A percentile compares a stretch with the other conserved stretches of the same genome.
phyloP scores from a whole-genome alignment of 2,113 vertebrate species.

The Tragelaphus buxtoni region DNA sequence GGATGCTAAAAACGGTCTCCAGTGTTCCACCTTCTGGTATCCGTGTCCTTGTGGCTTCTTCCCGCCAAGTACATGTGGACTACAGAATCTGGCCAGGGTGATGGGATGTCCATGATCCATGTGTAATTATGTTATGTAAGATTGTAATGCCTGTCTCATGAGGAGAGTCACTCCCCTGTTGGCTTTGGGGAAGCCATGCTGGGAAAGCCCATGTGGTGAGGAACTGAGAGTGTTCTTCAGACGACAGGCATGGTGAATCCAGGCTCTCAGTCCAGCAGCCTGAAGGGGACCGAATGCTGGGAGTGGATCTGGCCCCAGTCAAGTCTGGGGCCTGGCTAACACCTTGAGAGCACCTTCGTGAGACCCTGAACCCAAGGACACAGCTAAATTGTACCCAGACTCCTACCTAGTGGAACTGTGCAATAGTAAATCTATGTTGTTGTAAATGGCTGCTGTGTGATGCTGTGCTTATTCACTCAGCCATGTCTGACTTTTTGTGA shows the following conservation, averaged over 20 bases:
- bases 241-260: background rate
- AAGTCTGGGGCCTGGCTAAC: background rate
- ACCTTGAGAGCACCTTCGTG: background rate
- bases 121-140: background rate
- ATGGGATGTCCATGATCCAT: background rate
- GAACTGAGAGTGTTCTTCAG: background rate
- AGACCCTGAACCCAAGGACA: background rate
- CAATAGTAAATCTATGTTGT: background rate
- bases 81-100: background rate
- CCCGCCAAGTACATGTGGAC: background rate
- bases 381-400: background rate
- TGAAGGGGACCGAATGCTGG: background rate
- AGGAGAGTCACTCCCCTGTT: background rate
- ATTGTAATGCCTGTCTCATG: background rate
- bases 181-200: background rate
- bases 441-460: background rate
- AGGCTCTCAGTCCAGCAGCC: background rate
- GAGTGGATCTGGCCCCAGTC: background rate
- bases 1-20: background rate
- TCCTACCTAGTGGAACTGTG: background rate
- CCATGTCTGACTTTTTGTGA: background rate
- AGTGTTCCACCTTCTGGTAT: background rate
- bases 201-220: background rate
- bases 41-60: background rate
- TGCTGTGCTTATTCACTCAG: background rate